Evolutionary conservation across 2,797 vertebrate genomes (phyloP).

Genomic region (Melanitta fusca): DNA sequence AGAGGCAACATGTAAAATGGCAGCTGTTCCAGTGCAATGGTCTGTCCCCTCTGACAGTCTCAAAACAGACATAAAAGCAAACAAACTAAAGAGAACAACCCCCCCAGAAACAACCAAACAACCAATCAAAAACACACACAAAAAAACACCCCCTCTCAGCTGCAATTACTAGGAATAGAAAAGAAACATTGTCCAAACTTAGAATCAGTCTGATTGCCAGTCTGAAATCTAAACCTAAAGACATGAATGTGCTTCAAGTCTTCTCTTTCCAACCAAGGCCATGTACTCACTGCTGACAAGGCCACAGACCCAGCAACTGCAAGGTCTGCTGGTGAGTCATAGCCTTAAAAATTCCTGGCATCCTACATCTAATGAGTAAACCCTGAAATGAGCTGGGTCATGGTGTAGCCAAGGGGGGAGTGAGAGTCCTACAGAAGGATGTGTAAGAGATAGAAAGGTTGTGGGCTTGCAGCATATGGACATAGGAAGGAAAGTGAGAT

Average conservation of each 20-base stretch:
- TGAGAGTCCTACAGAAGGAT: neutral
- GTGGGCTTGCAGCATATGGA: neutral
- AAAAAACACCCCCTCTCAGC: neutral
- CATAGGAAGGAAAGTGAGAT: neutral
- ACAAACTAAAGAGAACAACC: neutral
- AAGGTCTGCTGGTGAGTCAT: neutral
- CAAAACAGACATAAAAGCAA: neutral
- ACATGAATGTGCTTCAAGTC: neutral
- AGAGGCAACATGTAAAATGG: neutral
- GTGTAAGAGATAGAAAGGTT: neutral
- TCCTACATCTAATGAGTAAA: neutral
- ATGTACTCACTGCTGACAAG: neutral
- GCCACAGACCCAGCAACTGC: neutral
- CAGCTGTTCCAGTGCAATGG: neutral
- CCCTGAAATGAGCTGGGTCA: neutral
- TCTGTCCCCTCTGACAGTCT: neutral
- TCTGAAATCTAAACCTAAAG: neutral
- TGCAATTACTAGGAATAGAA: neutral
- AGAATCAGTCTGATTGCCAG: neutral
- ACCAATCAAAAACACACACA: no score
- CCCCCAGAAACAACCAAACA: no score
- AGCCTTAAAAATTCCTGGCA: neutral
- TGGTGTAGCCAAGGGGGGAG: neutral
- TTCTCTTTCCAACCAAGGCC: neutral
- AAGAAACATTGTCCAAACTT: neutral